Evolutionary conservation across 2,888 invertebrate species (phyloP).

Genomic region (Lepidochitona cinerea): DNA sequence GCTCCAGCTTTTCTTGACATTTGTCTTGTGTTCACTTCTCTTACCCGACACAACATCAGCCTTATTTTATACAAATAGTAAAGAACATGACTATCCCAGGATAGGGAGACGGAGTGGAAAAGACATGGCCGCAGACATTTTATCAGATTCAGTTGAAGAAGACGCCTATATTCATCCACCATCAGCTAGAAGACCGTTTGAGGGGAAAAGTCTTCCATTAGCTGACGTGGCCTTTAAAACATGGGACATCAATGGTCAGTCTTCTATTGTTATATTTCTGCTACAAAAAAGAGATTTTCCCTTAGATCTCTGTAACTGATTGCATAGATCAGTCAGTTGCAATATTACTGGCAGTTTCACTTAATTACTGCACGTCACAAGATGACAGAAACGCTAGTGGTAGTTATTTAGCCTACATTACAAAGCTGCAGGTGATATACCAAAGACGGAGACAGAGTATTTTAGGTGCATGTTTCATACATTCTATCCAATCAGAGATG

Average conservation of each 20-base stretch:
- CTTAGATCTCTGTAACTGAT: too few species aligned
- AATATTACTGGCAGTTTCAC: too few species aligned
- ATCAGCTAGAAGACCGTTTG: background rate
- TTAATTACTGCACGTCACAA: too few species aligned
- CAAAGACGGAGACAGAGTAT: too few species aligned
- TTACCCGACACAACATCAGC: background rate
- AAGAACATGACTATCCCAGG: constrained; percentile 34
- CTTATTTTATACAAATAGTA: constrained; percentile 35
- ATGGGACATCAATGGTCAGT: background rate
- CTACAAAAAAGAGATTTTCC: too few species aligned
- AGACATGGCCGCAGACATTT: background rate
- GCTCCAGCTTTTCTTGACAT: background rate
- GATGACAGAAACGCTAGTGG: too few species aligned
- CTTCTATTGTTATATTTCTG: too few species aligned
- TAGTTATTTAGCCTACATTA: too few species aligned
- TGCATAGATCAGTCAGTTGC: too few species aligned
- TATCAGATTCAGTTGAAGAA: background rate
- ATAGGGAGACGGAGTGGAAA: constrained; percentile 26
- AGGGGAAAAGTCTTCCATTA: background rate
- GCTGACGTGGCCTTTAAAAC: background rate
- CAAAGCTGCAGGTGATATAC: too few species aligned
- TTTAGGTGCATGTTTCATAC: too few species aligned
- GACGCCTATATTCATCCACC: background rate
- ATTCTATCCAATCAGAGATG: too few species aligned
- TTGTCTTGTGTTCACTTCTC: background rate